Conservation (phyloP, 2,797 vertebrate species). For the Aplochiton taeniatus region DNA sequence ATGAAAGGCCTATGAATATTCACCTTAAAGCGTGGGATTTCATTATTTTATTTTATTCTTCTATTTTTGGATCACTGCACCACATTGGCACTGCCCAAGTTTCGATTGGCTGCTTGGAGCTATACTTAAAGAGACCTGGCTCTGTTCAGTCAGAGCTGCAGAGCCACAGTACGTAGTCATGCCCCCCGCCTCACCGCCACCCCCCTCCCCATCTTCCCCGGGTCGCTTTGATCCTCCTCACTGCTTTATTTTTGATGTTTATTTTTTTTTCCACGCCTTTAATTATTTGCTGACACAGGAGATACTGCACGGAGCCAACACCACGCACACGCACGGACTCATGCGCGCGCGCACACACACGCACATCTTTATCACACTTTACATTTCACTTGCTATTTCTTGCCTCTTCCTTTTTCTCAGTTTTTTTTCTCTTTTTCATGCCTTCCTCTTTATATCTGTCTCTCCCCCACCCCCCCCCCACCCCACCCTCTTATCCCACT, state of each 20-base stretch:
- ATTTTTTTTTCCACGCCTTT: constrained; percentile 29
- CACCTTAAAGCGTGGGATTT: too few species aligned
- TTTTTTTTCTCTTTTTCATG: not conserved
- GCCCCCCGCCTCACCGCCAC: not conserved
- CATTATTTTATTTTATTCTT: not conserved
- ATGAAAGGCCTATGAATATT: too few species aligned
- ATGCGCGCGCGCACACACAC: too few species aligned
- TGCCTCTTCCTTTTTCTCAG: constrained; percentile 7
- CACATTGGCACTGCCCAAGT: not conserved
- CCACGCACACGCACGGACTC: not conserved
- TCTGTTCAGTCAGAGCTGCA: not conserved
- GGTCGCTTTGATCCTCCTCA: constrained; percentile 45
- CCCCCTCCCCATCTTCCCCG: not conserved
- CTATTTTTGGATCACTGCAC: not conserved
- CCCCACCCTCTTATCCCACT: not conserved
- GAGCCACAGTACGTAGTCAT: not conserved
- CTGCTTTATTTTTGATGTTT: not conserved
- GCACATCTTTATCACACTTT: constrained; percentile 20
- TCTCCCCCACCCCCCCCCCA: not conserved
- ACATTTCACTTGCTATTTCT: not conserved
- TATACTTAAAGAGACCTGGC: not conserved
- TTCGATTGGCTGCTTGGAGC: too few species aligned
- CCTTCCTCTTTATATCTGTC: not conserved
- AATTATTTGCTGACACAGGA: constrained; percentile 59
- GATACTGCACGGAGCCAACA: constrained; percentile 19